Base-by-base conservation (phyloP, 2,888 invertebrate genomes). In the Amphipyra berbera region DNA sequence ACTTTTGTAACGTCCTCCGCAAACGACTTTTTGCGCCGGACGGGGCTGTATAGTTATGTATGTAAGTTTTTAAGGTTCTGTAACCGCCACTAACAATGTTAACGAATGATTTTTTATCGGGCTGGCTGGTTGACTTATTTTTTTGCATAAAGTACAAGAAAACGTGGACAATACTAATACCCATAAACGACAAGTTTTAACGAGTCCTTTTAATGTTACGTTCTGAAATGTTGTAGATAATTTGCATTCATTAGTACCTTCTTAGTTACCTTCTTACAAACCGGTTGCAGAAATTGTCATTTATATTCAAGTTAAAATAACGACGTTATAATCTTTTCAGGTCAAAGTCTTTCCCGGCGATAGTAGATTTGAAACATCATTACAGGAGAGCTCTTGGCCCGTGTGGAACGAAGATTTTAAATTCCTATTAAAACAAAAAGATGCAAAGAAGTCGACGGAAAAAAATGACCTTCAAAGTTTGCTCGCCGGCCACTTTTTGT, bases 401-500 rank as follows among this genome's bases (percentile, higher is more conserved):
- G 96, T 96, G 58, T 97, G 97, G 95, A 97, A 97, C 85, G 97
- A 97, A 90, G 97, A 97, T 72, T 97, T 97, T 83, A 96, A 95
- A 78, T 97, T 97, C 86, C 95, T 95, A 46, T 81, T 97, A 65
- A 95, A 95, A 78, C 95, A 91, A 65, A 96, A 95, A 84, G 95
- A 96, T 73, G 89, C 93, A 72, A 92, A 90, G 66, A 91, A 94
- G 68, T 77, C 89, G 37, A 79, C 92, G 8, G 95, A 95, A 69
- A 92, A 94, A 74, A 89, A 91, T 64, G 95, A 95, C 79, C 90
- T 95, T 69, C 96, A 96, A 76, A 95, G 95, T 76, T 94, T 95
- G 74, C 92, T 96, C n/a, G 95, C 95, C 52, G 96, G 96, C 0
- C 96, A 95, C 87, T 96, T 97, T 85, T 91, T 97, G 52, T 96